Conservation (phyloP, 2,888 invertebrate species). For the Leptinotarsa haldemani region DNA sequence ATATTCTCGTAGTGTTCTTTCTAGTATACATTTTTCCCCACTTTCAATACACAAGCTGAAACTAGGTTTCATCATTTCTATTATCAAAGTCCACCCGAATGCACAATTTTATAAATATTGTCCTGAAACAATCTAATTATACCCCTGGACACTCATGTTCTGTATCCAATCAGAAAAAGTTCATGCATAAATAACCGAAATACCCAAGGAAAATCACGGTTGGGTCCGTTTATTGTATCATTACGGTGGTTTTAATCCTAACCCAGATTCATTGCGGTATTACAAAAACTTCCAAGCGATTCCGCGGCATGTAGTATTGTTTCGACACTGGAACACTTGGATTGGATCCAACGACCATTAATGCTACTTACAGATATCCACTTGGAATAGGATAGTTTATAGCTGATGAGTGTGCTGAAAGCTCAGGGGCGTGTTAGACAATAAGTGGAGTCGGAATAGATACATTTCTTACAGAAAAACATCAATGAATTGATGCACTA, state of each 20-base stretch:
- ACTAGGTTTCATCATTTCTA: too few species aligned
- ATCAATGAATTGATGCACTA: too few species aligned
- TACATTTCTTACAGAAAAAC: too few species aligned
- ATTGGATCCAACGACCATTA: constrained; percentile 12
- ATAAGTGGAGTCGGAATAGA: background rate
- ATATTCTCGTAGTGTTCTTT: too few species aligned
- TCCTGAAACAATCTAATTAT: background rate
- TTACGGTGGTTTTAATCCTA: constrained; percentile 6
- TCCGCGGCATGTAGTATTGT: constrained; percentile 11
- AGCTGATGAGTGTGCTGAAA: background rate
- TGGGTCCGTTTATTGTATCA: background rate
- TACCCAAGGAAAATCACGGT: background rate
- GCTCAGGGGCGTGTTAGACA: background rate
- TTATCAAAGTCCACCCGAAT: too few species aligned
- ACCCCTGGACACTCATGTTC: background rate
- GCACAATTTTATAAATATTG: too few species aligned
- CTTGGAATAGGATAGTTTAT: background rate
- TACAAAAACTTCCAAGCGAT: constrained; percentile 8
- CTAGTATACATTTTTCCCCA: too few species aligned
- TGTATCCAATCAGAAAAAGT: background rate
- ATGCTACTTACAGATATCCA: constrained; percentile 13
- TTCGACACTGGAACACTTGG: constrained; percentile 1
- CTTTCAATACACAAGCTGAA: too few species aligned
- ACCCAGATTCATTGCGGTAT: background rate
- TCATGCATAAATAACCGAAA: constrained; percentile 11